Conservation (phyloP, 2,113 vertebrate species). For the Hydropotes inermis region DNA sequence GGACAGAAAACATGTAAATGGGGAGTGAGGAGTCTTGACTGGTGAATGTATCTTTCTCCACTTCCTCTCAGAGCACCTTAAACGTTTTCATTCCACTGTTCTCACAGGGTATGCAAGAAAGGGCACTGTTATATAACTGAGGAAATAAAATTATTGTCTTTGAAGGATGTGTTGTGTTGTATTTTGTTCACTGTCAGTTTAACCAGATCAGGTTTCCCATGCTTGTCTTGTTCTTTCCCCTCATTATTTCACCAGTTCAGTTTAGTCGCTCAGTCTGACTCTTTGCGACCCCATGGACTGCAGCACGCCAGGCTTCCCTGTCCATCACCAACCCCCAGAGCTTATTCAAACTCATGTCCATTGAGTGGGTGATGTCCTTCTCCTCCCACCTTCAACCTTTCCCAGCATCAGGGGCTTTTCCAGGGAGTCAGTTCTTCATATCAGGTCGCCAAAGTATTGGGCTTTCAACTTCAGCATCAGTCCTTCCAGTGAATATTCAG, state of each 20-base stretch:
- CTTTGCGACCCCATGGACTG: not conserved
- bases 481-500: not conserved
- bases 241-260: not conserved
- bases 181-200: not conserved
- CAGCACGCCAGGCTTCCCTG: not conserved
- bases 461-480: not conserved
- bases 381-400: not conserved
- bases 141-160: not conserved
- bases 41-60: not conserved
- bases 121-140: not conserved
- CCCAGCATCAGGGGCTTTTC: not conserved
- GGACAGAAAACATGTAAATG: not conserved
- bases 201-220: not conserved
- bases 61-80: not conserved
- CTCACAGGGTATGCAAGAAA: not conserved
- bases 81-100: not conserved
- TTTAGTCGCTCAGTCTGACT: not conserved
- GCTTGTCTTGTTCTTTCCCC: not conserved
- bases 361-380: not conserved
- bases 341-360: not conserved
- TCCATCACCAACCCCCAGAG: not conserved
- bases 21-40: not conserved
- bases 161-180: not conserved
- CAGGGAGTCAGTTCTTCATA: not conserved
- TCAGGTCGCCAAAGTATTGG: not conserved